Conservation (phyloP, 2,113 vertebrate species). For the Sardina pilchardus region DNA sequence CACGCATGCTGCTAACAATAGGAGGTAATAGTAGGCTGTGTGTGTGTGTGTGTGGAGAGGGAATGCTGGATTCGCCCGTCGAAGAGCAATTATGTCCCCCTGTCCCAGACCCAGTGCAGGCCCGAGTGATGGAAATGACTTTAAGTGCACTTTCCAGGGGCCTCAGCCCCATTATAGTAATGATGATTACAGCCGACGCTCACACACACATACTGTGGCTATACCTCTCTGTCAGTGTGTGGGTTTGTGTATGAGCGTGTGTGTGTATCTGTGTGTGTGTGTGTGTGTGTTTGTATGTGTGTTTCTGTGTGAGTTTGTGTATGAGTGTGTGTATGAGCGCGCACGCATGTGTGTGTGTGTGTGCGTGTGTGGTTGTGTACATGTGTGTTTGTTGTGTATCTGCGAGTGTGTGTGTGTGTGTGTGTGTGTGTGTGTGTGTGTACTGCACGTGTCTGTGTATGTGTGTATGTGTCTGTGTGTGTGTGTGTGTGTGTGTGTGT, state of each 20-base stretch:
- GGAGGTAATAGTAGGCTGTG: not conserved
- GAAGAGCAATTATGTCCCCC: conserved; percentile 71
- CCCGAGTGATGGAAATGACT: conserved; percentile 76
- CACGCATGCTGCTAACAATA: conserved; percentile 41
- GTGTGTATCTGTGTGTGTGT: not conserved
- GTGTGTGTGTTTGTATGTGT: not conserved
- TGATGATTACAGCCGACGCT: conserved; percentile 63
- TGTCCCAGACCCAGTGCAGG: conserved; percentile 62
- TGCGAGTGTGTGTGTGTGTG: too few relatives aligned
- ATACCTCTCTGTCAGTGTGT: not conserved
- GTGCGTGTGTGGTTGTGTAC: too few relatives aligned
- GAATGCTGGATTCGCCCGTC: conserved; percentile 67
- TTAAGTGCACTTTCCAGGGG: conserved; percentile 76
- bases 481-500: too few relatives aligned
- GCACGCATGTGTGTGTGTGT: too few relatives aligned
- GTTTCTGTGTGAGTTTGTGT: not conserved
- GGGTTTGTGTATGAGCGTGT: not conserved
- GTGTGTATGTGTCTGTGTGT: too few relatives aligned
- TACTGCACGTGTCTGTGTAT: too few relatives aligned
- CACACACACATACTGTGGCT: conserved; percentile 36
- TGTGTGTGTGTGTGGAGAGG: conserved; percentile 26
- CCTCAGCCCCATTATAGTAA: conserved; percentile 63
- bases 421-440: too few relatives aligned
- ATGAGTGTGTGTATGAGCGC: not conserved
- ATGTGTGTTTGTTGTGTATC: too few relatives aligned